Conservation (phyloP, 2,888 invertebrate species). For the Cosmia pyralina region DNA sequence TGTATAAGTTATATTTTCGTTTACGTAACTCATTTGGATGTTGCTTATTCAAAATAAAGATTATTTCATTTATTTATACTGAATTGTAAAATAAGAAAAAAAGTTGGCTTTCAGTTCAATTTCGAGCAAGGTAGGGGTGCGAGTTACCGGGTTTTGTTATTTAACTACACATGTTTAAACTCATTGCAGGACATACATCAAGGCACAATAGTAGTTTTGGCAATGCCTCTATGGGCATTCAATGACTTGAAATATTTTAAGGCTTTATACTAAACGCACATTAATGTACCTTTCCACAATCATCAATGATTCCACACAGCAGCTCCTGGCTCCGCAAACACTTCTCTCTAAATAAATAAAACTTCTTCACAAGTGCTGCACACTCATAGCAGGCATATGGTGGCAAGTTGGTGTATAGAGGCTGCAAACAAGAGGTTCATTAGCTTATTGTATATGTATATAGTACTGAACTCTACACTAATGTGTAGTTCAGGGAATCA, state of each 20-base stretch:
- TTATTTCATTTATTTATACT: no score
- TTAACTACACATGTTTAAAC: background rate
- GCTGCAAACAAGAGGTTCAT: constrained; percentile 65
- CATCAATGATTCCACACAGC: constrained; percentile 74
- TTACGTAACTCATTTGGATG: no score
- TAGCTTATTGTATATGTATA: no score
- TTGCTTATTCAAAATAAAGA: no score
- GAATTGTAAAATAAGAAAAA: background rate
- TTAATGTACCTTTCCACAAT: constrained; percentile 74
- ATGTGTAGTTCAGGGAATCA: no score
- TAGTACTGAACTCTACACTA: no score
- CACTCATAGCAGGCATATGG: constrained; percentile 81
- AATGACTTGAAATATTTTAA: background rate
- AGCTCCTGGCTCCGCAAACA: constrained; percentile 76
- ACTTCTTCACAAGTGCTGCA: constrained; percentile 77
- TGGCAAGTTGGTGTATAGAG: constrained; percentile 70
- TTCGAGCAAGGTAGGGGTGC: no score
- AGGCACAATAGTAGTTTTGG: background rate
- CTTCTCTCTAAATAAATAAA: constrained; percentile 77
- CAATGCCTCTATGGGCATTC: background rate
- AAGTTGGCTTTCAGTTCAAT: background rate
- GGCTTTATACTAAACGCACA: background rate
- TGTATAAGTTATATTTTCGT: no score
- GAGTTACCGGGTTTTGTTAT: no score
- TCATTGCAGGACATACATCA: background rate